A percentile compares a stretch with the other conserved stretches of the same genome.
Conservation (phyloP, 2,797 vertebrate species). For the Pseudotriccus pelzelni region DNA sequence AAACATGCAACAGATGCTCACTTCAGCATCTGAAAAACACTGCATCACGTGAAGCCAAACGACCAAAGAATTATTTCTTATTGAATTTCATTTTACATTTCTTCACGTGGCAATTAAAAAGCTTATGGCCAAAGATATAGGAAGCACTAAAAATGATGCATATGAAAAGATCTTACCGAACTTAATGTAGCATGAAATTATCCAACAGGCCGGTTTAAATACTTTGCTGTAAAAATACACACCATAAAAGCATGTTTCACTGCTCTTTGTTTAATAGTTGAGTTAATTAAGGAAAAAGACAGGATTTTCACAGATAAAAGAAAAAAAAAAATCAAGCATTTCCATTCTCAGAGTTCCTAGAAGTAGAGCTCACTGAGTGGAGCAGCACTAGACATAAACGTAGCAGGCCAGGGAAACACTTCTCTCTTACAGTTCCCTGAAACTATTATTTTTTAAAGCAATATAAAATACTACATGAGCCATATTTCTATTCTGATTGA, state of each 20-base stretch:
- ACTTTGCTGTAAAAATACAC: conserved; percentile 61
- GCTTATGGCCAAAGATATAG: conserved; percentile 53
- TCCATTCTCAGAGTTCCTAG: not conserved
- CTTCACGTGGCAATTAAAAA: conserved; percentile 62
- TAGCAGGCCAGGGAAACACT: not conserved
- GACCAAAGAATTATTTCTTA: not conserved
- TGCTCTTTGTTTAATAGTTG: conserved; percentile 27
- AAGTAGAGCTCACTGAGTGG: not conserved
- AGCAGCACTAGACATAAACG: not conserved
- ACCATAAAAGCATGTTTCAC: conserved; percentile 52
- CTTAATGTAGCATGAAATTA: conserved; percentile 73
- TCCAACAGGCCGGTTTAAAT: conserved; percentile 56
- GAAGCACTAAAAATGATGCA: conserved; percentile 69
- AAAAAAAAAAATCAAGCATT: not conserved
- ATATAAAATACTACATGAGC: not conserved
- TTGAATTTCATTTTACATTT: not conserved
- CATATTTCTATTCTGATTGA: not conserved
- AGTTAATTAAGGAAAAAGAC: not conserved
- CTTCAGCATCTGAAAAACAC: not conserved
- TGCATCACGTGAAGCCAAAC: not conserved
- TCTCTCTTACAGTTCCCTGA: not conserved
- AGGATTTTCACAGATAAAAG: not conserved
- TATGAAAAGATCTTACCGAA: conserved; percentile 40
- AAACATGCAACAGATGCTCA: not conserved
- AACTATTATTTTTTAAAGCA: not conserved